Percentiles rank a stretch among this genome's conserved stretches.
phyloP scores from a whole-genome alignment of 2,113 vertebrate genomes.

The cattle (Bos taurus) region DNA sequence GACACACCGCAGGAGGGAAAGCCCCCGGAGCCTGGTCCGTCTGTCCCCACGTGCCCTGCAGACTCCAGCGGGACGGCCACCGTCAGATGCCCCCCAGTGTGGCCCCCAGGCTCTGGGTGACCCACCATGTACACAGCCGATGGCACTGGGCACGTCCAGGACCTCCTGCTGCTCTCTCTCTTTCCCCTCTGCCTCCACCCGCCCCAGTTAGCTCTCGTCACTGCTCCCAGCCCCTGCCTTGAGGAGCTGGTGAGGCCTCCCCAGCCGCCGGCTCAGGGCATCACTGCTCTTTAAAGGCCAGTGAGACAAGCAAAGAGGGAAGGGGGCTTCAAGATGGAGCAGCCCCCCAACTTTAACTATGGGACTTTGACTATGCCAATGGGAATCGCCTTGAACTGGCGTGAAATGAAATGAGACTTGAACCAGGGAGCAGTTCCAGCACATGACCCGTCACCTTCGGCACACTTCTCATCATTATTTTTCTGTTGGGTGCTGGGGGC shows the following conservation, averaged over 20 bases:
- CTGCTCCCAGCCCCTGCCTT: neutral
- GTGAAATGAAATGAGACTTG: neutral
- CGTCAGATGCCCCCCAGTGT: neutral
- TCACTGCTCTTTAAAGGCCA: neutral
- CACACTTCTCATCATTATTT: neutral
- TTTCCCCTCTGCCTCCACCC: neutral
- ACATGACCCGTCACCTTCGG: neutral
- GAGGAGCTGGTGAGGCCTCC: neutral
- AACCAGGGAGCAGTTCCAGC: neutral
- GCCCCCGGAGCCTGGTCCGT: neutral
- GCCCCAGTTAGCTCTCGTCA: neutral
- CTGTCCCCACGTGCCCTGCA: neutral
- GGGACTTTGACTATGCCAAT: neutral
- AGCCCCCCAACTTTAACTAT: neutral
- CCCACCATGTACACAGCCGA: neutral
- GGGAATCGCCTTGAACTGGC: neutral
- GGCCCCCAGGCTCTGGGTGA: neutral
- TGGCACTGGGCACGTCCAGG: neutral
- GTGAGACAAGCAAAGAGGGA: neutral
- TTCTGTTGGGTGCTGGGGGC: neutral
- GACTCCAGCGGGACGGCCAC: fast-evolving
- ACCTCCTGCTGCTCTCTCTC: neutral
- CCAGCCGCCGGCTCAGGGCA: neutral
- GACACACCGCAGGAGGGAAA: neutral
- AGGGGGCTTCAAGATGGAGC: neutral